These are phyloP conservation scores for Melanerpes aurifrons DNA, from an alignment of 2,113 vertebrate species.

Conservation along the genomic window DNA sequence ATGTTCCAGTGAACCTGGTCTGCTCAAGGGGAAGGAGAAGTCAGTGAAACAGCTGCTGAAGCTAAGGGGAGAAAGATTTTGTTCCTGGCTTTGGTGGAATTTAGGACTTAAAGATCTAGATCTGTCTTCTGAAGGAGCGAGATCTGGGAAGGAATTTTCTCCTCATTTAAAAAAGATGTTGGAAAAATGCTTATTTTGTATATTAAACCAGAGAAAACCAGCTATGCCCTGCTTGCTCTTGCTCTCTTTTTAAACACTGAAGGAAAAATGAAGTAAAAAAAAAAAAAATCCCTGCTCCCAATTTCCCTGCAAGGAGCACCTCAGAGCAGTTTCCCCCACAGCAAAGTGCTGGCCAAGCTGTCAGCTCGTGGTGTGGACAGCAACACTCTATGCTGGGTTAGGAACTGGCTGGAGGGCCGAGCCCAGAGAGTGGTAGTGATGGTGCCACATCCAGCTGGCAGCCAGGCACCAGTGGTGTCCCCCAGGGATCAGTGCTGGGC, in stretches of 20 bases:
- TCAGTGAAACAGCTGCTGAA: not conserved
- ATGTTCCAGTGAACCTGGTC: not conserved
- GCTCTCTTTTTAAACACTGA: not conserved
- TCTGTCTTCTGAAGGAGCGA: not conserved
- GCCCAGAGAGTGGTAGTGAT: too few species aligned
- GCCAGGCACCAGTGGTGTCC: too few species aligned
- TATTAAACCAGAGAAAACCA: slow-evolving; percentile 43
- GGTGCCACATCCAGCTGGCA: too few species aligned
- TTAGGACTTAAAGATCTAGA: not conserved
- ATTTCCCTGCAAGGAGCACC: not conserved
- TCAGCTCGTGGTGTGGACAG: too few species aligned
- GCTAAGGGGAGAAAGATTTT: not conserved
- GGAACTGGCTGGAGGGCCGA: too few species aligned
- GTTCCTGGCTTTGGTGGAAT: slow-evolving; percentile 16
- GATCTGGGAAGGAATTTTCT: slow-evolving; percentile 9
- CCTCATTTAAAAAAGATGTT: not conserved
- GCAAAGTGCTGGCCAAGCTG: too few species aligned
- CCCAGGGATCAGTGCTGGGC: too few species aligned
- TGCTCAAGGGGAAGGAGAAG: not conserved
- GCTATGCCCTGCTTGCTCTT: not conserved
- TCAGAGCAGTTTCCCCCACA: fast-evolving
- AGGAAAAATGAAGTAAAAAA: not conserved
- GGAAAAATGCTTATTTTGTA: slow-evolving; percentile 39
- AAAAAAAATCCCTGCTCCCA: not conserved
- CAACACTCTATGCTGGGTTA: too few species aligned